Percentiles rank a stretch among this genome's conserved stretches.
Evolutionary conservation across 2,797 vertebrate species (phyloP).

Genomic region (Thalassophryne amazonica): DNA sequence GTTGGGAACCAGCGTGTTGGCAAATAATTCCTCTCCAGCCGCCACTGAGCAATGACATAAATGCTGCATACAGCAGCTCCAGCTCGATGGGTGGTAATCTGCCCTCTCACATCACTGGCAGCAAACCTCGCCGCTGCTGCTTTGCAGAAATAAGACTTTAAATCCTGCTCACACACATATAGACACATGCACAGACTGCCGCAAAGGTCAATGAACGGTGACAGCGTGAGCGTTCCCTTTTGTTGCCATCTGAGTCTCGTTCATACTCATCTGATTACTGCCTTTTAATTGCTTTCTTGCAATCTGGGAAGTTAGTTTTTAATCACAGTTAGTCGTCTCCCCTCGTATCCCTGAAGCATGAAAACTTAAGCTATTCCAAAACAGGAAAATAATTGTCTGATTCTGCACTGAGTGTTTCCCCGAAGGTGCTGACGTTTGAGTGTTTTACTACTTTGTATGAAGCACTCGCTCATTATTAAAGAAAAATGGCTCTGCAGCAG

Average conservation of each 20-base stretch:
- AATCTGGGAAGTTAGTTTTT: slow-evolving; percentile 16
- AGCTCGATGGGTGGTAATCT: slow-evolving; percentile 34
- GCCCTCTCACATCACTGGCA: slow-evolving; percentile 31
- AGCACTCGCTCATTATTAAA: slow-evolving; percentile 4
- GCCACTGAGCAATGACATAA: slow-evolving; percentile 54
- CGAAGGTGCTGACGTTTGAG: slow-evolving; percentile 1
- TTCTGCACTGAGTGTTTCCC: not conserved
- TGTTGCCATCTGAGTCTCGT: not conserved
- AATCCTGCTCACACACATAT: not conserved
- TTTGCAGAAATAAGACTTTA: slow-evolving; percentile 29
- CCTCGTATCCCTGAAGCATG: slow-evolving; percentile 4
- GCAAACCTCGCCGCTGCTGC: slow-evolving; percentile 11
- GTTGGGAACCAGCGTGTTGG: slow-evolving; percentile 42
- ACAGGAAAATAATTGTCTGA: slow-evolving; percentile 15
- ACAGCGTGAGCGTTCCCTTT: not conserved
- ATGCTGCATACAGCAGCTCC: slow-evolving; percentile 50
- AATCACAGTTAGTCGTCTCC: slow-evolving; percentile 8
- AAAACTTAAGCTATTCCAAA: slow-evolving; percentile 18
- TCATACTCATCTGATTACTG: not conserved
- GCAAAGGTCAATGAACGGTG: not conserved
- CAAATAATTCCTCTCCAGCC: slow-evolving; percentile 44
- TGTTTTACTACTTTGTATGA: not conserved
- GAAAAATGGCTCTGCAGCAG: not conserved
- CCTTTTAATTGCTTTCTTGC: slow-evolving; percentile 24
- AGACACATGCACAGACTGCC: not conserved